phyloP scores from a whole-genome alignment of 2,888 invertebrate genomes.

The Eucera pruinosa region DNA sequence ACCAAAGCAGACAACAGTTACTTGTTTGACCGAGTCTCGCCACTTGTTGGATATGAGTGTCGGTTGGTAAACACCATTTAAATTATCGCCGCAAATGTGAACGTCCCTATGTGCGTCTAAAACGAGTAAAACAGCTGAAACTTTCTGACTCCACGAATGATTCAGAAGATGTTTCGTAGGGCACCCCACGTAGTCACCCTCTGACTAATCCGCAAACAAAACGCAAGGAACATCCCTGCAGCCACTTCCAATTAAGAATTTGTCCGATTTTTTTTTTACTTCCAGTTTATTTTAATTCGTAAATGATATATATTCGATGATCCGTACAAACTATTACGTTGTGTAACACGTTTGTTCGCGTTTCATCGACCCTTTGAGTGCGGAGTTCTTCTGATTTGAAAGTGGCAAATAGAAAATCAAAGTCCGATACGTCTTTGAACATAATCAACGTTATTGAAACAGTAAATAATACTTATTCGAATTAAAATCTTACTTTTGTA shows the following conservation, averaged over 20 bases:
- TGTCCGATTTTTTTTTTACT: no score
- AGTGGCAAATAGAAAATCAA: no score
- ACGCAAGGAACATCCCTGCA: conserved; percentile 27
- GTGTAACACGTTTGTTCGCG: no score
- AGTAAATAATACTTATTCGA: no score
- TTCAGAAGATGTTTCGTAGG: conserved; percentile 70
- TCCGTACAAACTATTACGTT: not conserved
- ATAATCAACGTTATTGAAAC: no score
- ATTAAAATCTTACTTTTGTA: no score
- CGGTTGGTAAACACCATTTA: conserved; percentile 55
- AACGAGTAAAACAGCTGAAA: conserved; percentile 48
- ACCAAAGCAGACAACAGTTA: conserved; percentile 35
- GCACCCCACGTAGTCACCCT: conserved; percentile 66
- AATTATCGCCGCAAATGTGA: conserved; percentile 32
- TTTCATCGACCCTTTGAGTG: no score
- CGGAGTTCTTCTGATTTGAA: no score
- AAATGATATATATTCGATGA: not conserved
- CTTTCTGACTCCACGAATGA: conserved; percentile 54
- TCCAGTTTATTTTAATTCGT: not conserved
- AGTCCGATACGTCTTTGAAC: no score
- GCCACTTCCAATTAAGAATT: conserved; percentile 18
- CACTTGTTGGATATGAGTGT: conserved; percentile 46
- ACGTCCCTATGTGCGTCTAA: conserved; percentile 30
- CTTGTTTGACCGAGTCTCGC: conserved; percentile 41
- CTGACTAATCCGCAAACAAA: conserved; percentile 70